These are phyloP conservation scores for Graptemys geographica DNA, from an alignment of 2,797 vertebrate species.

Conservation along the genomic window DNA sequence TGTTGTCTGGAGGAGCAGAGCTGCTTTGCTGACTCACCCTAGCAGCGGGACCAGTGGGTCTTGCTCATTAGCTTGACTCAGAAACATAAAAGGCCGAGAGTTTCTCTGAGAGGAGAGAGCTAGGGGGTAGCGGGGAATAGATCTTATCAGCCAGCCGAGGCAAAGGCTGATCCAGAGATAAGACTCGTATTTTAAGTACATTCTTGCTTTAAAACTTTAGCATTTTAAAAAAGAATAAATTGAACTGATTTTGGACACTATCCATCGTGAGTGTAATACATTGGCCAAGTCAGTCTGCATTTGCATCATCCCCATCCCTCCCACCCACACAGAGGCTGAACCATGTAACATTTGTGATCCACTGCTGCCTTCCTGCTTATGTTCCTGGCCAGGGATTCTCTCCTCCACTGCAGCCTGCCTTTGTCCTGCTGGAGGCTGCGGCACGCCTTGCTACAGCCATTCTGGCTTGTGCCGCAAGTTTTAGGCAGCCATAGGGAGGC, in stretches of 20 bases:
- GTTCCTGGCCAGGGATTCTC: not conserved
- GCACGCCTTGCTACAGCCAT: not conserved
- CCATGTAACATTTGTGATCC: not conserved
- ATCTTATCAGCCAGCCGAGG: not conserved
- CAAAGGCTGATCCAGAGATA: not conserved
- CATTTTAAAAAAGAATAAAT: not conserved
- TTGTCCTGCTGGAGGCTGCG: not conserved
- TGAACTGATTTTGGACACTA: not conserved
- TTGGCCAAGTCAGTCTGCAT: not conserved
- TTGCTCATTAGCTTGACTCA: not conserved
- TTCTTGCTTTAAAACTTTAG: not conserved
- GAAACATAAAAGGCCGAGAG: not conserved
- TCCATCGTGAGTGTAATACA: not conserved
- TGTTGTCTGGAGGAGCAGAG: not conserved
- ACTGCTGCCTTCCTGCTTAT: not conserved
- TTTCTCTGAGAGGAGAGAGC: not conserved
- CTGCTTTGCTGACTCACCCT: not conserved
- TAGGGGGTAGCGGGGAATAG: not conserved
- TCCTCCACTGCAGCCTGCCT: not conserved
- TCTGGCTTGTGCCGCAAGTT: not conserved
- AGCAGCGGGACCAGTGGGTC: not conserved
- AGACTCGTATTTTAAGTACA: not conserved
- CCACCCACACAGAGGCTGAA: not conserved
- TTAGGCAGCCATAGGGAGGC: not conserved
- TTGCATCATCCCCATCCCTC: not conserved